Percentiles rank a stretch among this genome's conserved stretches.
These are phyloP conservation scores for Papilio elwesi DNA, from an alignment of 2,888 invertebrate genomes.

Conservation along the genomic window DNA sequence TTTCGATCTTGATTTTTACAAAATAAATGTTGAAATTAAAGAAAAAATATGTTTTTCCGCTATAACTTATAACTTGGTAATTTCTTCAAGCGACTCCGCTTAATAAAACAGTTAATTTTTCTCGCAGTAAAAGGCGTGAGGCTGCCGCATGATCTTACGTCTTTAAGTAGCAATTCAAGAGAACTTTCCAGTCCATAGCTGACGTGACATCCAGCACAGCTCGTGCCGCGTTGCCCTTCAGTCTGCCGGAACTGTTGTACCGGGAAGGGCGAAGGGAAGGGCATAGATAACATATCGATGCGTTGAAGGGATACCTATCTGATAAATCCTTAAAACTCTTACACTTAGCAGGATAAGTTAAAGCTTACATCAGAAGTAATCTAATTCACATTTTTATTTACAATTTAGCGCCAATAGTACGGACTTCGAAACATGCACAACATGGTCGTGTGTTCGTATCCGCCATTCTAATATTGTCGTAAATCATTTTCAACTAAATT, in stretches of 20 bases:
- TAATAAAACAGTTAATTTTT: conserved; percentile 42
- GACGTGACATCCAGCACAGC: not conserved
- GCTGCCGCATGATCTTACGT: conserved; percentile 49
- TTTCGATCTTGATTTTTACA: no score
- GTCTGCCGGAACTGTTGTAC: no score
- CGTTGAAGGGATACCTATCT: not conserved
- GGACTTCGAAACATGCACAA: no score
- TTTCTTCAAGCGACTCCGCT: not conserved
- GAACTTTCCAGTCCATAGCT: conserved; percentile 23
- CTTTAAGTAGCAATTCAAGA: conserved; percentile 50
- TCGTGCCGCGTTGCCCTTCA: not conserved
- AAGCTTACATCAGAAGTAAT: no score
- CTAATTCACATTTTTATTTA: not conserved
- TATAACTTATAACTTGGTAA: not conserved
- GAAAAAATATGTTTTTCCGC: no score
- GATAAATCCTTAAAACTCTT: not conserved
- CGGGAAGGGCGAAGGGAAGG: no score
- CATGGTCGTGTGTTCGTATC: no score
- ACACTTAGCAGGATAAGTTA: not conserved
- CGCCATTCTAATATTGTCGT: no score
- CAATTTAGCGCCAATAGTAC: no score
- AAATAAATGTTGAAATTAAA: no score
- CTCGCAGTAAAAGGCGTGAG: conserved; percentile 34
- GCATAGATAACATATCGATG: no score
- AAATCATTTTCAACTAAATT: no score